Evolutionary conservation across 2,888 invertebrate genomes (phyloP), one percentile per base, ranked within the genome.

Genomic region (Cyaniris semiargus): DNA sequence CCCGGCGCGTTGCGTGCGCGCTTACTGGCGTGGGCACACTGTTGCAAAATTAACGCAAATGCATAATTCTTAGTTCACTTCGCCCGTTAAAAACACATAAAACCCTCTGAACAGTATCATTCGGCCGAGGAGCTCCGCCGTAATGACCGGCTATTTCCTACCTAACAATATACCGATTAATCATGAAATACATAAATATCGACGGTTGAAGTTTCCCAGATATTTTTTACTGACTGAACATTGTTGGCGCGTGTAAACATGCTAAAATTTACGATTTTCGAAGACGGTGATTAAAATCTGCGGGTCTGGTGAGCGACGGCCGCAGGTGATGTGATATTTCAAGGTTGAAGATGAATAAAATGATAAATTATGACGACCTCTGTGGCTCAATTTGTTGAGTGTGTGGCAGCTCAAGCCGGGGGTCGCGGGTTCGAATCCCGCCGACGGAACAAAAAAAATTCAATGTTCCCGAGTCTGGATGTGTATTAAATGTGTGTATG

Each of bases 161-260:
- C 82, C 82, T 87, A 83, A 92, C 91, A 93, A 93, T 92, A 86
- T 84, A 86, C 86, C 86, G 80, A 90, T 93, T 89, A 91, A 92
- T 93, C 92, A 89, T 84, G 85, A 79, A 80, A 80, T 83, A 82
- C 88, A 83, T 92, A 89, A 91, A 91, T 89, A 91, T 88, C 88
- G 85, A 85, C 87, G 83, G 79, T 84, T 89, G 91, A 92, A 83
- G 85, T 81, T 86, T 85, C 82, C 89, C 92, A 92, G 92, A 90
- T 82, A 80, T 85, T 83, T 88, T 91, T 90, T 91, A 90, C 86
- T 82, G 85, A 85, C 84, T 85, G 82, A 80, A 80, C 80, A 81
- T 83, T 82, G 85, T 84, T 88, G 90, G 81, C 84, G 48, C 70
- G 84, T 86, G 84, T 88, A 86, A 88, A 88, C 86, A 86, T 81